These are phyloP conservation scores for Chloroceryle aenea DNA, from an alignment of 2,113 vertebrate genomes.

Conservation along the genomic window DNA sequence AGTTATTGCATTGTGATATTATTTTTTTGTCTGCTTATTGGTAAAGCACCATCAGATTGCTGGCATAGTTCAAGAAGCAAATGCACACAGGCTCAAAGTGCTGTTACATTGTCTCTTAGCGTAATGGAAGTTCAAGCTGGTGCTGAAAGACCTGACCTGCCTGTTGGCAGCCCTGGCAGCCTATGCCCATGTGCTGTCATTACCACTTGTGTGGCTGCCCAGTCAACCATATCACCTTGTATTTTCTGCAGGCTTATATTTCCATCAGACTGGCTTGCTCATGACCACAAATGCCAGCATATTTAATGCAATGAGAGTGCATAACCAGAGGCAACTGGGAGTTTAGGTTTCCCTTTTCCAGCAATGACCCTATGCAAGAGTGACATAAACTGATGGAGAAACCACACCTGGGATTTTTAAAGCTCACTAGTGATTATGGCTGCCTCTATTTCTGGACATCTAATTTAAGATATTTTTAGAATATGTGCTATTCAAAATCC, in stretches of 20 bases:
- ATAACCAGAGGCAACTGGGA: background rate
- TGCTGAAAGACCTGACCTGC: background rate
- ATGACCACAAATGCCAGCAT: background rate
- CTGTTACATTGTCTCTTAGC: background rate
- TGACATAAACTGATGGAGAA: background rate
- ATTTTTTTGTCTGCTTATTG: background rate
- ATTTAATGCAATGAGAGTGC: background rate
- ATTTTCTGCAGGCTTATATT: background rate
- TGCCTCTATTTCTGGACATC: background rate
- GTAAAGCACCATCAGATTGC: background rate
- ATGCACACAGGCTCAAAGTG: background rate
- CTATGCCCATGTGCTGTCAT: background rate
- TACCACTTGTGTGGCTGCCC: constrained; percentile 28
- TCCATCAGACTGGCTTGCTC: background rate
- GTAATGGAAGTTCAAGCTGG: background rate
- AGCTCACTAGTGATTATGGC: background rate
- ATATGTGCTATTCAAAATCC: background rate
- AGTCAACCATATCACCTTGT: background rate
- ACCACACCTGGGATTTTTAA: background rate
- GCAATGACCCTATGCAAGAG: background rate
- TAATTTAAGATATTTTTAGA: background rate
- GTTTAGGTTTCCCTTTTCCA: background rate
- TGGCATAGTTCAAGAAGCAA: background rate
- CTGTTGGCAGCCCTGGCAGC: background rate
- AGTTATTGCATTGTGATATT: background rate